A percentile compares a stretch with the other conserved stretches of the same genome.
These are phyloP conservation scores for Pinctada fucata DNA, from an alignment of 2,888 invertebrate species.

Conservation along the genomic window DNA sequence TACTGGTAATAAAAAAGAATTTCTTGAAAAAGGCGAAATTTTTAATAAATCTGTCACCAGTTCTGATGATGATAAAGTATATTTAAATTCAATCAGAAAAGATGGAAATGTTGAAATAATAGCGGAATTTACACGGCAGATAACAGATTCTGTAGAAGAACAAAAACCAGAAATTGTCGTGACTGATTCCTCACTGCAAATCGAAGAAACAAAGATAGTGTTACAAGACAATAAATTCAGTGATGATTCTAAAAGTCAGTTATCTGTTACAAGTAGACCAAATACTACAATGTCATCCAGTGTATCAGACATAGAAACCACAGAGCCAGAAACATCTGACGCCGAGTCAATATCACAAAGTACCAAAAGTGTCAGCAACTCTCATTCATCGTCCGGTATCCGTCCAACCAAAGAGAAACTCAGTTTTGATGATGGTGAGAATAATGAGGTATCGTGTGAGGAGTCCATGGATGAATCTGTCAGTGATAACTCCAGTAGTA, in stretches of 20 bases:
- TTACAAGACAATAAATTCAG: neutral
- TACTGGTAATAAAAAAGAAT: neutral
- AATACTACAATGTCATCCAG: neutral
- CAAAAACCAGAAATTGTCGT: neutral
- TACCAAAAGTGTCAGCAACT: neutral
- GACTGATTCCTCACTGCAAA: neutral
- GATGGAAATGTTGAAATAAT: neutral
- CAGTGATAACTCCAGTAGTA: neutral
- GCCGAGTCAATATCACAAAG: neutral
- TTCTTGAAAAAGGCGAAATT: neutral
- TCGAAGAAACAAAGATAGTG: neutral
- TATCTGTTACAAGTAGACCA: neutral
- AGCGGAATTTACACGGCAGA: neutral
- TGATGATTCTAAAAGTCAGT: neutral
- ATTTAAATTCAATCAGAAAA: neutral
- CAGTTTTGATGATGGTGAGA: neutral
- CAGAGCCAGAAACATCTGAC: neutral
- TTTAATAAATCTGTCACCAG: neutral
- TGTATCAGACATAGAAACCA: neutral
- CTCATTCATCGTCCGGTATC: neutral
- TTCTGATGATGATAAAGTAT: neutral
- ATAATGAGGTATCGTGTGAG: neutral
- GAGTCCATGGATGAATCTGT: neutral
- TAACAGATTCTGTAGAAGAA: constrained; percentile 3
- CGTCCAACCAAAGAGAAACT: neutral